Base-by-base conservation (phyloP, 2,888 invertebrate genomes). In the Miltochrista miniata region DNA sequence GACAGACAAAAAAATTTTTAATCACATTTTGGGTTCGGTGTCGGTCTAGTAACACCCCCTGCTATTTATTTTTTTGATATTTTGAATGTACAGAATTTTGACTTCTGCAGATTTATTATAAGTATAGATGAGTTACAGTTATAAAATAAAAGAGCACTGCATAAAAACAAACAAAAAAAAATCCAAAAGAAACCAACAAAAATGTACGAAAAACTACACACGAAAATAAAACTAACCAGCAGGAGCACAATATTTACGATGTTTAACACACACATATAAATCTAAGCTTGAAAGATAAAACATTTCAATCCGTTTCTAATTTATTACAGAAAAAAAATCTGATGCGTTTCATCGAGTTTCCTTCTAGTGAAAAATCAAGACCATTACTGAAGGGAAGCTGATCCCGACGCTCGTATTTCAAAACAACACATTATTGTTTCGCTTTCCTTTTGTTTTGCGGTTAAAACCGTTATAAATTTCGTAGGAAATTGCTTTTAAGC, bases 401-500 rank as follows among this genome's bases (percentile, higher is more conserved):
- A 71, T 70, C 73, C 75, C 72, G 58, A 59, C 56, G 80, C 74
- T 83, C 86, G 77, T 89, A 87, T 86, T 88, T 89, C 89, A 88
- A 86, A 88, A 86, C 81, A 89, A 83, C 89, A 86, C 88, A 83
- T 90, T 88, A 89, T 84, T 89, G 87, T 88, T 87, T 86, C 84
- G 79, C 79, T 83, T 73, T 76, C 72, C 77, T 85, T 86, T 81
- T 81, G 81, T 83, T 83, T 78, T 70, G 79, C 62, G 78, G 80
- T 78, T 81, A 83, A 85, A 81, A 70, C 76, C 76, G 79, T 82
- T 80, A 82, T 87, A 85, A 85, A 86, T 87, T 86, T 74, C 59
- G 66, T 46, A 64, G 69, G 66, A 53, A 79, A 84, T 72, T 70
- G 76, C 74, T 81, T 71, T 68, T 70, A 56, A 64, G 61, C 61